Conservation (phyloP, 2,888 invertebrate species). For the Galerucella pusilla region DNA sequence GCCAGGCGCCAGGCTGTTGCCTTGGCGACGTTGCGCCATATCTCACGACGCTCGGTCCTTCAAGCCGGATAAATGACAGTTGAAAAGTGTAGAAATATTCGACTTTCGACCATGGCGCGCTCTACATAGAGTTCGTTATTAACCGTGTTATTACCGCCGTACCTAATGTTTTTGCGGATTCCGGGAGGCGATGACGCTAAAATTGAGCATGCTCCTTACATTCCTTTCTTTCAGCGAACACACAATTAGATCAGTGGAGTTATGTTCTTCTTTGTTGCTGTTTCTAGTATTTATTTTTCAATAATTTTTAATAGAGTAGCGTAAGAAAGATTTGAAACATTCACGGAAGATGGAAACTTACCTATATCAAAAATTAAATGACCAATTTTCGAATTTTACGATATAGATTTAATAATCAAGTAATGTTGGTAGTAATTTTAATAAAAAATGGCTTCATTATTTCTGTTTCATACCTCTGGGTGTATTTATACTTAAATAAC, state of each 20-base stretch:
- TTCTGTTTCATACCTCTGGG: too few relatives aligned
- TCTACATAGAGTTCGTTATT: slow-evolving; percentile 35
- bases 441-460: too few relatives aligned
- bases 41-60: slow-evolving; percentile 44
- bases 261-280: slow-evolving; percentile 6
- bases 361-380: too few relatives aligned
- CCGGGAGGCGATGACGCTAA: slow-evolving; percentile 23
- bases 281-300: neutral
- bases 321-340: too few relatives aligned
- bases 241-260: slow-evolving; percentile 29
- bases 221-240: slow-evolving; percentile 8
- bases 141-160: slow-evolving; percentile 30
- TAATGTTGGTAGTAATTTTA: too few relatives aligned
- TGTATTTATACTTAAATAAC: too few relatives aligned
- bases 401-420: too few relatives aligned
- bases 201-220: slow-evolving; percentile 30
- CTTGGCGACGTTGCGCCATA: slow-evolving; percentile 62
- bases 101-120: slow-evolving; percentile 34
- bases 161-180: slow-evolving; percentile 33
- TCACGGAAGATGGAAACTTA: too few relatives aligned
- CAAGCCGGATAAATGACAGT: slow-evolving; percentile 37
- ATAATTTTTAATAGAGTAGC: too few relatives aligned
- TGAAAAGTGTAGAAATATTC: slow-evolving; percentile 38
- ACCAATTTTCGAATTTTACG: too few relatives aligned
- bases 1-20: slow-evolving; percentile 57